Evolutionary conservation across 64 coral and sea anemone genomes (phyloP), one percentile per base, ranked within the genome.

Genomic region (Actinia equina): DNA sequence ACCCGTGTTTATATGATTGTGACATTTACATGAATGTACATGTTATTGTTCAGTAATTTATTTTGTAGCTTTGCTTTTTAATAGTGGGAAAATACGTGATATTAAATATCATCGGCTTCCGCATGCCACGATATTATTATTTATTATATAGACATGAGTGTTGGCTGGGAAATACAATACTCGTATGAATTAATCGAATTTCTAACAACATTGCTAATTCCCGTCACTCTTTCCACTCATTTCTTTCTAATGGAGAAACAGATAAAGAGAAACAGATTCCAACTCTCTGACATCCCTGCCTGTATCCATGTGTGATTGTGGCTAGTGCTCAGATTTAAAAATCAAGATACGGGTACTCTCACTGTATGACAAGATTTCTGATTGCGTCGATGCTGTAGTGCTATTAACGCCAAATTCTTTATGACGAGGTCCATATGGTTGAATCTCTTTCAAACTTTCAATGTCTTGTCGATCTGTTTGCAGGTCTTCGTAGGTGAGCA

Each of bases 231-330:
- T 22, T 88, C 86, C 4, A 82, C 86, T 81, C 91, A 88, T 80
- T 52, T 89, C 43, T 18, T 54, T 85, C 91, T 79, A 2, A 86
- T 56, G 22, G 18, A 18, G 18, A 85, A 70, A 9, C 30, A 37
- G 30, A 37, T 89, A 92, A 6, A 89, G 23, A 0, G 45, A 86
- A 20, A 70, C 82, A 4, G 65, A 89, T n/a, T 93, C 87, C 2
- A 85, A 55, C 22, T 83, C 80, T 23, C 44, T 60, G 3, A 92
- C 80, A 22, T 93, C 83, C 59, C 88, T 93, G 10, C 91, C 91
- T 13, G 91, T 43, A 76, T 93, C 91, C 87, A 93, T 89, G 87
- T 93, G 87, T 6, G 63, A 87, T 93, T 85, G 27, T 7, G 83
- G 83, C 70, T 89, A 76, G 69, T n/a, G 43, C 59, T 86, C 20